Evolutionary conservation across 2,888 invertebrate genomes (phyloP), one percentile per base, ranked within the genome.

Genomic region (Mythimna loreyi): DNA sequence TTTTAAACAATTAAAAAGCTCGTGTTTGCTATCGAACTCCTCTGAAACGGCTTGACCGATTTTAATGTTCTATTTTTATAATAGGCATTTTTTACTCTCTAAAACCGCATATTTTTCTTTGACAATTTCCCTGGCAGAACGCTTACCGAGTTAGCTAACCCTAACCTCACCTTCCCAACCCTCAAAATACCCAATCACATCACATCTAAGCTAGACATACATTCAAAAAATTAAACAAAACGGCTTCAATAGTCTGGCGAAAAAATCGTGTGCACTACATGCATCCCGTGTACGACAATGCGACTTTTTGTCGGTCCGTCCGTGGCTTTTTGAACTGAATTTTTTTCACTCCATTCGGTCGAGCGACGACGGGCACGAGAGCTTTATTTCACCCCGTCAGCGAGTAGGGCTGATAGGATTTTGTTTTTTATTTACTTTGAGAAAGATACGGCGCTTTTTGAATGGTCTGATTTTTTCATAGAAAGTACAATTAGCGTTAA

Each of bases 311-410:
- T 78, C 89, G 86, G 85, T 73, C 86, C 66, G 72, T 74, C 84
- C 85, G 86, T 93, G 93, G 92, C 95, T 93, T 93, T 94, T 95
- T 95, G 95, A 95, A 94, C 95, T 92, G 92, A 89, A 89, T 89
- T 93, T 93, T 94, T 94, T 95, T 94, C 94, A 93, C 93, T 93
- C 90, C 92, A 93, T 93, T 93, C 93, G 87, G 78, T 75, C 76
- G 55, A 55, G 55, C 55, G 33, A 30, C 33, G 78, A 73, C 72
- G 86, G 87, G 86, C 87, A 83, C 85, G 78, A 87, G 86, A 85
- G 89, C 90, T 91, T 92, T 92, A 92, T 92, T 92, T 92, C 90
- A 92, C 91, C 90, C 91, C 84, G 88, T 87, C 89, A 86, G 83
- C 75, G 71, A 58, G 72, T 87, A 94, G 94, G 94, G 94, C 83